Evolutionary conservation across 2,797 vertebrate species (phyloP).

Genomic region (Clarias pachynema): DNA sequence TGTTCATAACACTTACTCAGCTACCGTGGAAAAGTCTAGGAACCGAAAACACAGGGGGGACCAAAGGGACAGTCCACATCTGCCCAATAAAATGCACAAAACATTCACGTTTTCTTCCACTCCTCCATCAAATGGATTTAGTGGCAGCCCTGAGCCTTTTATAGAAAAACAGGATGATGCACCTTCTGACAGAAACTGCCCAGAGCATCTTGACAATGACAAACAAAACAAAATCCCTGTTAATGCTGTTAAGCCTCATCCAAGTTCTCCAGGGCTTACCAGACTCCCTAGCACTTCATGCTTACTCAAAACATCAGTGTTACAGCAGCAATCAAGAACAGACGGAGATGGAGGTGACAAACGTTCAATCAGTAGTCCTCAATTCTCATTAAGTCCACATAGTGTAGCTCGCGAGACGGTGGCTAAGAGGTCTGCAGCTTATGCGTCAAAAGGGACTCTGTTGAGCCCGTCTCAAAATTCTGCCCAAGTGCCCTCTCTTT

Average conservation of each 20-base stretch:
- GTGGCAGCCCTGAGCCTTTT: conserved; percentile 85
- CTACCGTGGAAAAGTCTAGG: conserved; percentile 85
- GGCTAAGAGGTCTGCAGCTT: conserved; percentile 83
- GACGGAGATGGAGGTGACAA: conserved; percentile 68
- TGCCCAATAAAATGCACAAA: conserved; percentile 85
- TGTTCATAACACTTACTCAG: conserved; percentile 89
- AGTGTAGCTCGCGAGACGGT: conserved; percentile 80
- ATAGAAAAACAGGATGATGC: conserved; percentile 75
- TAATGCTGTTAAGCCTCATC: conserved; percentile 93
- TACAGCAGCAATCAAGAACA: conserved; percentile 86
- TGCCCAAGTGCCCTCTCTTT: conserved; percentile 75
- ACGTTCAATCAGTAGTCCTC: conserved; percentile 84
- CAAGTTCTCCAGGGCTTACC: conserved; percentile 89
- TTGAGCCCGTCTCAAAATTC: conserved; percentile 82
- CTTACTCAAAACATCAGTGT: conserved; percentile 85
- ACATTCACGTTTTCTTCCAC: conserved; percentile 77
- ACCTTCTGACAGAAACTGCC: conserved; percentile 75
- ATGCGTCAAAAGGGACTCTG: conserved; percentile 83
- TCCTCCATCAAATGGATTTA: conserved; percentile 88
- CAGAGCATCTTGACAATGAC: conserved; percentile 88
- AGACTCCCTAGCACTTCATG: conserved; percentile 89
- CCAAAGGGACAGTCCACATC: conserved; percentile 82
- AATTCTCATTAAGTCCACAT: conserved; percentile 86
- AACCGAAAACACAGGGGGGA: conserved; percentile 88
- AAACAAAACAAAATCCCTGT: conserved; percentile 91